These are phyloP conservation scores for Lissonota sp. DNA, from an alignment of 2,888 invertebrate genomes.

Conservation along the genomic window DNA sequence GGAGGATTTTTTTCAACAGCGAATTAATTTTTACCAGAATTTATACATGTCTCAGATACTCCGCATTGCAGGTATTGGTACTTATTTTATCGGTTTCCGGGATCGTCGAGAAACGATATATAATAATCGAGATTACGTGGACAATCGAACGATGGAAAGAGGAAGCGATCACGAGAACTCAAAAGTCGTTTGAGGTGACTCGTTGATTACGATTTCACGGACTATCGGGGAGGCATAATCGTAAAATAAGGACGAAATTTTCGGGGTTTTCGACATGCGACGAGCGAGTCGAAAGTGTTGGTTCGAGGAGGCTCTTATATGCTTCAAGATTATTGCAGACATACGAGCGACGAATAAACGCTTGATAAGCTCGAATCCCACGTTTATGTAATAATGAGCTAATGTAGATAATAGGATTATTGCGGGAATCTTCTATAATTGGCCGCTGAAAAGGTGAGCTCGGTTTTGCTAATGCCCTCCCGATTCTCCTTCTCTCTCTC, in stretches of 20 bases:
- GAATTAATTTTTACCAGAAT: too few species aligned
- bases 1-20: too few species aligned
- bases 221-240: slow-evolving; percentile 54
- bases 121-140: slow-evolving; percentile 46
- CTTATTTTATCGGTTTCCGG: slow-evolving; percentile 50
- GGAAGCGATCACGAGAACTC: neutral
- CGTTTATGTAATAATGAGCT: slow-evolving; percentile 83
- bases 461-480: slow-evolving; percentile 73
- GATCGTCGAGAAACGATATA: slow-evolving; percentile 44
- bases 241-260: slow-evolving; percentile 53
- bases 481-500: slow-evolving; percentile 42
- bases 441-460: slow-evolving; percentile 82
- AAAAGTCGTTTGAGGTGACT: slow-evolving; percentile 13
- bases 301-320: slow-evolving; percentile 29
- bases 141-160: slow-evolving; percentile 33
- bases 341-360: slow-evolving; percentile 67
- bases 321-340: slow-evolving; percentile 55
- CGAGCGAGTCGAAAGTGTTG: slow-evolving; percentile 24
- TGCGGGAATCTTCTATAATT: slow-evolving; percentile 82
- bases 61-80: slow-evolving; percentile 7
- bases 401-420: slow-evolving; percentile 83
- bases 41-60: neutral
- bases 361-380: slow-evolving; percentile 70
- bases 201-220: slow-evolving; percentile 30
- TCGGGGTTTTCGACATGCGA: slow-evolving; percentile 37